Evolutionary conservation across 2,888 invertebrate species (phyloP).

Genomic region (Lamellibrachia satsuma): DNA sequence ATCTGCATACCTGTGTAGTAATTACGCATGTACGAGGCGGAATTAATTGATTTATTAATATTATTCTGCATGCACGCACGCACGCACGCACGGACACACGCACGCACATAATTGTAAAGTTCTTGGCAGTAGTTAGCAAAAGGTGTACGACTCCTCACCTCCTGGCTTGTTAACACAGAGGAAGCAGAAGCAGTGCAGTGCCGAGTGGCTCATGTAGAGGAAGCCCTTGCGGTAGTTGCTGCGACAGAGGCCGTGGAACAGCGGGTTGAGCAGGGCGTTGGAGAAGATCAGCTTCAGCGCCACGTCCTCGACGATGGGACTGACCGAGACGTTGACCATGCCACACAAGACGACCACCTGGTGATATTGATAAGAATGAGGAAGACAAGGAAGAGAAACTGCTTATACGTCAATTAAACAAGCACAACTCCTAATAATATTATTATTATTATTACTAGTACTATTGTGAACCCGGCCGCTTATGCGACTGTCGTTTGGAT

Average conservation of each 20-base stretch:
- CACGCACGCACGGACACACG: neutral
- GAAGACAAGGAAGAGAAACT: neutral
- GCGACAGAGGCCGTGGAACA: conserved; percentile 40
- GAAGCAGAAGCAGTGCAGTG: conserved; percentile 27
- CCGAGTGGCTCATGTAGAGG: conserved; percentile 30
- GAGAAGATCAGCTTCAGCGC: conserved; percentile 37
- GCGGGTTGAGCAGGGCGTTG: conserved; percentile 41
- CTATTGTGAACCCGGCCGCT: too few species aligned
- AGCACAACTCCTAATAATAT: neutral
- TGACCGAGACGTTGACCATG: conserved; percentile 18
- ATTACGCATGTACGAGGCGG: neutral
- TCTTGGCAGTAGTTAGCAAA: neutral
- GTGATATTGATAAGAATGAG: neutral
- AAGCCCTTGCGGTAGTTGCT: conserved; percentile 41
- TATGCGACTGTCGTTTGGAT: too few species aligned
- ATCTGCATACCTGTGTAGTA: neutral
- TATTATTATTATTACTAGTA: too few species aligned
- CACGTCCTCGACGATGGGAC: conserved; percentile 30
- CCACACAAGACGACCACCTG: conserved; percentile 24
- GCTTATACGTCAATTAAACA: neutral
- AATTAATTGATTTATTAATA: neutral
- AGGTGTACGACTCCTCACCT: conserved; percentile 30
- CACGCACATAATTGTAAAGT: neutral
- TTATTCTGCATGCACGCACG: neutral
- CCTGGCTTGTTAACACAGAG: conserved; percentile 33